phyloP scores from a whole-genome alignment of 37 sponge, comb jelly and placozoan genomes.

The Beroe ovata region DNA sequence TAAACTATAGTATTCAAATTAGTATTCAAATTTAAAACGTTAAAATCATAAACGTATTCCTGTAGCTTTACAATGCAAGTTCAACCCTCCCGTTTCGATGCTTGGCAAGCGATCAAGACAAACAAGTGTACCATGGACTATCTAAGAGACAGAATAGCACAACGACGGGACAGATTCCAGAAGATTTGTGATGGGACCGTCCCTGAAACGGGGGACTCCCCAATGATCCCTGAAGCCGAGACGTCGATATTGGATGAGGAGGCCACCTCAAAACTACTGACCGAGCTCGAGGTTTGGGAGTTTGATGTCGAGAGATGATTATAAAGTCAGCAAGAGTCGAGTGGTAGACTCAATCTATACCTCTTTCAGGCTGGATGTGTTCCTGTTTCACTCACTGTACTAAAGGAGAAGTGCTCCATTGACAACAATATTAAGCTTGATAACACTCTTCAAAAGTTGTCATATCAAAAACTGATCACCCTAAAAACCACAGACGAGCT shows the following conservation, averaged over 20 bases:
- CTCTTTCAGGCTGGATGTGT: not conserved
- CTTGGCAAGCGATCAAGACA: conserved; percentile 56
- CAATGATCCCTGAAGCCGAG: not conserved
- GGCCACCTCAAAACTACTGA: conserved; percentile 1
- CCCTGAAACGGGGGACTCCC: not conserved
- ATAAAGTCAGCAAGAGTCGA: too few relatives aligned
- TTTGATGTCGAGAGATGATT: too few relatives aligned
- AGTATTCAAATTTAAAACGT: too few relatives aligned
- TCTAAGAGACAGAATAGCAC: conserved; percentile 1
- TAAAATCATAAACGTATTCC: too few relatives aligned
- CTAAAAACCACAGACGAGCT: conserved; percentile 33
- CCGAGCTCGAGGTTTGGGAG: conserved; percentile 24
- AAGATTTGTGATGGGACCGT: not conserved
- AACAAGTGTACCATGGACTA: not conserved
- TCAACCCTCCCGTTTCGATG: conserved; percentile 19
- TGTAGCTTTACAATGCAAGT: too few relatives aligned
- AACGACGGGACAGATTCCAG: conserved; percentile 8
- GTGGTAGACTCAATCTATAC: too few relatives aligned
- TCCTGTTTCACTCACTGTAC: not conserved
- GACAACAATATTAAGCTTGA: not conserved
- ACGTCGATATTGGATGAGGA: conserved; percentile 15
- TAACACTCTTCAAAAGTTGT: conserved; percentile 38
- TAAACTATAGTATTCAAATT: too few relatives aligned
- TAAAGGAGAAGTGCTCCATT: conserved; percentile 19
- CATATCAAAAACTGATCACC: conserved; percentile 46